phyloP scores from a whole-genome alignment of 2,113 vertebrate genomes.

The Lethenteron camtschaticum region DNA sequence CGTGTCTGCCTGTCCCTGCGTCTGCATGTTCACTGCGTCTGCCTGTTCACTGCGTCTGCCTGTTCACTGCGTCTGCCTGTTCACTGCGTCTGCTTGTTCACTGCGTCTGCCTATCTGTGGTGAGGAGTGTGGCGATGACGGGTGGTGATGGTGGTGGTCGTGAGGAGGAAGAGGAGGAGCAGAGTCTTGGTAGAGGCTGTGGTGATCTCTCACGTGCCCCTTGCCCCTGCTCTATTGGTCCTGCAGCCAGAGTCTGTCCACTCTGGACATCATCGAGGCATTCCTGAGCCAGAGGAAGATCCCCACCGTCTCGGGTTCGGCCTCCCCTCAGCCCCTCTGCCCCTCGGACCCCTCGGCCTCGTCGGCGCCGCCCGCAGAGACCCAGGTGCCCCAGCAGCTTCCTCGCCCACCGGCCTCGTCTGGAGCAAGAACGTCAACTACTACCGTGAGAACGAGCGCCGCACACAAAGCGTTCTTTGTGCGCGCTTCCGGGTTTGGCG shows the following conservation, averaged over 20 bases:
- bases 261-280: conserved; percentile 81
- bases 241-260: conserved; percentile 82
- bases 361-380: background rate
- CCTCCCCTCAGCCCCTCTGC: background rate
- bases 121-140: too few species aligned
- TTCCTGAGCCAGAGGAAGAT: conserved; percentile 52
- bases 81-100: too few species aligned
- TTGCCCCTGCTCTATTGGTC: background rate
- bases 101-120: too few species aligned
- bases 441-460: conserved; percentile 40
- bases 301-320: background rate
- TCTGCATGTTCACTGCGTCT: background rate
- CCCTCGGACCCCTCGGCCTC: background rate
- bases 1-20: background rate
- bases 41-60: background rate
- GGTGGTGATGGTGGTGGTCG: too few species aligned
- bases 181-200: too few species aligned
- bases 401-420: background rate
- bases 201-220: too few species aligned
- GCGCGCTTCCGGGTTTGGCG: background rate
- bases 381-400: background rate
- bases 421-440: conserved; percentile 43
- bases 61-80: background rate
- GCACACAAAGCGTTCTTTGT: background rate
- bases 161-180: too few species aligned